Percentiles rank a stretch among this genome's conserved stretches.
Conservation (phyloP, 2,113 vertebrate genomes). For the Callipepla californica region DNA sequence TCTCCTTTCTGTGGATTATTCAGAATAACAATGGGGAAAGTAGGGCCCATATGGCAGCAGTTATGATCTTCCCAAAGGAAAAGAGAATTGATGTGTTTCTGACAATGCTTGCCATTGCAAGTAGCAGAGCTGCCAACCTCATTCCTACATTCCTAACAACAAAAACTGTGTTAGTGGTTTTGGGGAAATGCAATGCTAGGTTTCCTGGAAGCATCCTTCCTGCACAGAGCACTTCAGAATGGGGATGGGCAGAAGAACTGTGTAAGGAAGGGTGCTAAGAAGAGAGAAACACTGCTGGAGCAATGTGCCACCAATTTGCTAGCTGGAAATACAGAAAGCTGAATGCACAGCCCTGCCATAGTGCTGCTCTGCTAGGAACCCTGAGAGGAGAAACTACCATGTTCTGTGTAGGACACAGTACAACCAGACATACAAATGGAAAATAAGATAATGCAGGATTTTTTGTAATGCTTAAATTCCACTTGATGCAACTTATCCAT, state of each 20-base stretch:
- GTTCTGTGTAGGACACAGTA: no score
- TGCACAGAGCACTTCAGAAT: not conserved
- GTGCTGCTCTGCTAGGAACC: not conserved
- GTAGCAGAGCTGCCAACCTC: not conserved
- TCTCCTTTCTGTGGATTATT: not conserved
- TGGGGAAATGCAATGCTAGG: not conserved
- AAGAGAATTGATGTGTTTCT: not conserved
- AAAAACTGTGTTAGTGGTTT: not conserved
- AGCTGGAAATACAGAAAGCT: not conserved
- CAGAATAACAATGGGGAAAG: not conserved
- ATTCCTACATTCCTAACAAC: not conserved
- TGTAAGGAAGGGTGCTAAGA: not conserved
- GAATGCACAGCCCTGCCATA: not conserved
- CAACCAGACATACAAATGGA: not conserved
- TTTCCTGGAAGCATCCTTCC: not conserved
- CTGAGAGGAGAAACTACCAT: not conserved
- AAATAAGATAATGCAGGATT: not conserved
- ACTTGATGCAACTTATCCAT: not conserved
- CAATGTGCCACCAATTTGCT: not conserved
- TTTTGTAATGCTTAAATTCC: not conserved
- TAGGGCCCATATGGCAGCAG: not conserved
- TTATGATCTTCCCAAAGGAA: not conserved
- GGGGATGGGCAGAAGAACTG: not conserved
- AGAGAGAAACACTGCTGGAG: not conserved
- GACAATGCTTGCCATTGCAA: not conserved